Percentiles rank a stretch among this genome's conserved stretches.
These are phyloP conservation scores for Ia io DNA, from an alignment of 2,113 vertebrate species.

Conservation along the genomic window DNA sequence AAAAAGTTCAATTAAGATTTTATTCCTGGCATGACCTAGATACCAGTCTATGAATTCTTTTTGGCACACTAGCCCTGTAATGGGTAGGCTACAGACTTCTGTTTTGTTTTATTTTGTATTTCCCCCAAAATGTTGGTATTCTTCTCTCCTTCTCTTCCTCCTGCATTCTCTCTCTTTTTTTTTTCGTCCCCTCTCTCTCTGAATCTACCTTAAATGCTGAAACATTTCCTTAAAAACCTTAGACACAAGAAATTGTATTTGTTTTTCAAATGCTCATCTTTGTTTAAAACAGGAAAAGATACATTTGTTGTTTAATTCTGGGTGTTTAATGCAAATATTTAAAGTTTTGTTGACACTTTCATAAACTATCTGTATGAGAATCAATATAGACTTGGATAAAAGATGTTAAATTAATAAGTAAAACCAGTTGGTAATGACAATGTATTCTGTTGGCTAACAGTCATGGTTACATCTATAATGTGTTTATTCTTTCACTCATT, in stretches of 20 bases:
- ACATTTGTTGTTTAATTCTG: background rate
- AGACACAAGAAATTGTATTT: background rate
- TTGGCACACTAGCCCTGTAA: background rate
- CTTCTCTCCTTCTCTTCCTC: background rate
- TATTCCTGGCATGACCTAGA: slow-evolving; percentile 48
- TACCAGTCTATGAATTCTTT: slow-evolving; percentile 53
- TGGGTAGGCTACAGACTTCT: background rate
- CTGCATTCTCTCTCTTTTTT: background rate
- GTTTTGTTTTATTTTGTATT: background rate
- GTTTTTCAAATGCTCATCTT: background rate
- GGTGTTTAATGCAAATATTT: background rate
- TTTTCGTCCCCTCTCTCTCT: background rate
- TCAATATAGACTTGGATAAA: background rate
- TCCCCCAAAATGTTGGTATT: background rate
- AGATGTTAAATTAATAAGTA: background rate
- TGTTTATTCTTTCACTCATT: background rate
- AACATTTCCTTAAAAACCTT: background rate
- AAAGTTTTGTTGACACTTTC: background rate
- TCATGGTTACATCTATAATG: background rate
- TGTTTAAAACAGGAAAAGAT: background rate
- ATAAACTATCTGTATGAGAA: background rate
- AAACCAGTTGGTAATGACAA: background rate
- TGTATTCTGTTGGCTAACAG: background rate
- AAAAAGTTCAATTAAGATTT: slow-evolving; percentile 66
- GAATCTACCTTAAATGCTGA: background rate